Base-by-base conservation (phyloP, 2,888 invertebrate genomes). In the Microplitis manilae region DNA sequence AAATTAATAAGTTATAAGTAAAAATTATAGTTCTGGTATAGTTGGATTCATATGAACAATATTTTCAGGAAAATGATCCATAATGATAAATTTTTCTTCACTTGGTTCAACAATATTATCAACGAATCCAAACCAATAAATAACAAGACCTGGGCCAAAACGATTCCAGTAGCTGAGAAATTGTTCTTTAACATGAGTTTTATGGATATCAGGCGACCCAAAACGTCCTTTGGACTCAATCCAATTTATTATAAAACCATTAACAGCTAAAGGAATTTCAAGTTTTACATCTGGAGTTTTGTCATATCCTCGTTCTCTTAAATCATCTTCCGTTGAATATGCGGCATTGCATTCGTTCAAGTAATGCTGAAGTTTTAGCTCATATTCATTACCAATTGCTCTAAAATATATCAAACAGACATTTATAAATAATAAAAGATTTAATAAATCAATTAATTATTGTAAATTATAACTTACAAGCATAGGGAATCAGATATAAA, bases 171-270 rank as follows among this genome's bases (percentile, higher is more conserved):
- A 98, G 88, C 97, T 96, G 82, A 93, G 92, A 84, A 96, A 94
- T 88, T 98, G 98, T 82, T 96, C 95, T 84, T 94, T 94, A 73
- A 96, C 92, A 89, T 97, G 96, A 9, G 92, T 94, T 67, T 93
- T 92, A 90, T 98, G 98, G 75, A 94, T 93, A 83, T 94, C 94
- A 81, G 93, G 92, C 90, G 96, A 96, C 2, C 96, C 98, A 92
- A 98, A 98, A n/a, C 96, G 92, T 0, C 98, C 98, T 91, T 98
- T 98, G 84, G 98, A 97, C 90, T 98, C 98, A 79, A 98, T 96
- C 98, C 98, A 98, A 89, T 97, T 96, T 0, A 98, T 93, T 39
- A 98, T 93, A 85, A 94, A 93, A 1, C 96, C 96, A 89, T 96
- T 94, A 38, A 96, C 93, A 41, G 96, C 95, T 80, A 97, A 94